Evolutionary conservation across 2,797 vertebrate genomes (phyloP).

Genomic region (Perodicticus potto): DNA sequence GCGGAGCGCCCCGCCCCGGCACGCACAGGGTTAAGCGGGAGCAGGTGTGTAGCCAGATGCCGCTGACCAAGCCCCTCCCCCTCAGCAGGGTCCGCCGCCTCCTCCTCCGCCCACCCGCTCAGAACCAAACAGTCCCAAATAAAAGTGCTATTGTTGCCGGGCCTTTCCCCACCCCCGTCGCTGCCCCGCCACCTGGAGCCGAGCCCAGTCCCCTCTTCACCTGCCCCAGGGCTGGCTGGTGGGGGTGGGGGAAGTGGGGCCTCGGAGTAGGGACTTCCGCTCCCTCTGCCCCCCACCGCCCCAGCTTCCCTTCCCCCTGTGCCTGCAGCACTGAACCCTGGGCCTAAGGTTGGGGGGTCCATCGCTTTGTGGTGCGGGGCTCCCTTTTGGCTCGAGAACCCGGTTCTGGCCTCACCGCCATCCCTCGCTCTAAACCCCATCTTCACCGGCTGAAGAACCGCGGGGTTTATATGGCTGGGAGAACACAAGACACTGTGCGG

Average conservation of each 20-base stretch:
- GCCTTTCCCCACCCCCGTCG: constrained; percentile 87
- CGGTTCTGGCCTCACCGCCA: background rate
- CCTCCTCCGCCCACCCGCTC: constrained; percentile 81
- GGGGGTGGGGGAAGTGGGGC: constrained; percentile 65
- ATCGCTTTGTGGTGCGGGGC: background rate
- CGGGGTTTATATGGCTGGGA: background rate
- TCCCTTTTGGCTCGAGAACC: background rate
- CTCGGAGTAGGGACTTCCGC: constrained; percentile 65
- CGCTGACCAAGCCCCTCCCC: constrained; percentile 76
- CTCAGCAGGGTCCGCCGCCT: constrained; percentile 56
- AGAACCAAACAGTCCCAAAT: constrained; percentile 81
- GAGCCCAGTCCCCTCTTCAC: constrained; percentile 86
- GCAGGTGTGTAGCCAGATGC: constrained; percentile 85
- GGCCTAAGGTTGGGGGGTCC: background rate
- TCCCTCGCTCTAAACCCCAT: constrained; percentile 72
- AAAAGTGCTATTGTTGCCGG: constrained; percentile 86
- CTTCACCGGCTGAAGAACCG: background rate
- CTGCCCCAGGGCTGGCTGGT: constrained; percentile 78
- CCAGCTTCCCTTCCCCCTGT: background rate
- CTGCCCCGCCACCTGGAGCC: constrained; percentile 86
- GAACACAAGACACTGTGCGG: background rate
- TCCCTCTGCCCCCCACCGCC: background rate
- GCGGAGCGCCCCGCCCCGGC: constrained; percentile 23
- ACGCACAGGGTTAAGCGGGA: constrained; percentile 80
- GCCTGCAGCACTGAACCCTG: constrained; percentile 20